Evolutionary conservation across 2,888 invertebrate genomes (phyloP), one percentile per base, ranked within the genome.

Genomic region (Adela reaumurella): DNA sequence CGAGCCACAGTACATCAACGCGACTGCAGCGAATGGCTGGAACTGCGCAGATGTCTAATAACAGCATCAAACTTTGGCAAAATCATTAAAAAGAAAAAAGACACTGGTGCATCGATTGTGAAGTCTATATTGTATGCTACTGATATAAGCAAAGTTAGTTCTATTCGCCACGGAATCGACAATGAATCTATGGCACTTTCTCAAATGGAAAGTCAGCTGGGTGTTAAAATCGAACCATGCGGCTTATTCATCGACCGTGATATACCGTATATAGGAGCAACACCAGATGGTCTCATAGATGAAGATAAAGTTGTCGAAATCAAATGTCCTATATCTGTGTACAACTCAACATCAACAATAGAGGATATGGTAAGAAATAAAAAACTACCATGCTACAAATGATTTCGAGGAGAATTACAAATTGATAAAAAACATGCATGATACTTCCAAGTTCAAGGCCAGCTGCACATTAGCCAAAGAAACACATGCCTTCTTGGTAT

Each of bases 41-140:
- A 57, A 41, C 46, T 55, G 14, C 45, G 55, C 17, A 45, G 49
- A 17, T 49, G 50, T 19, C 3, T 54, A 8, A n/a, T 56, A 14
- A 55, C 53, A 14, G 56, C 54, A 17, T 58, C 58, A 4, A 54
- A 54, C 41, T 55, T 54, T 43, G 54, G 52, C 17, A 45, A 18
- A 24, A 46, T 55, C 19, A 44, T 50, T 17, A 51, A 50, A 44
- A 49, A 49, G 49, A 46, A 48, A 29, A 18, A 11, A 45, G 35
- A 16, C 46, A 49, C 35, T 49, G 51, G 42, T 45, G 44, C 19
- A 41, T 43, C 19, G 45, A 20, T n/a, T n/a, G n/a, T n/a, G n/a
- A n/a, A n/a, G n/a, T n/a, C n/a, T n/a, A n/a, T n/a, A n/a, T n/a
- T n/a, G n/a, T n/a, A n/a, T n/a, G n/a, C n/a, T n/a, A n/a, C n/a